Base-by-base conservation (phyloP, 1,140 invertebrate genomes). In the Nymphalis io region DNA sequence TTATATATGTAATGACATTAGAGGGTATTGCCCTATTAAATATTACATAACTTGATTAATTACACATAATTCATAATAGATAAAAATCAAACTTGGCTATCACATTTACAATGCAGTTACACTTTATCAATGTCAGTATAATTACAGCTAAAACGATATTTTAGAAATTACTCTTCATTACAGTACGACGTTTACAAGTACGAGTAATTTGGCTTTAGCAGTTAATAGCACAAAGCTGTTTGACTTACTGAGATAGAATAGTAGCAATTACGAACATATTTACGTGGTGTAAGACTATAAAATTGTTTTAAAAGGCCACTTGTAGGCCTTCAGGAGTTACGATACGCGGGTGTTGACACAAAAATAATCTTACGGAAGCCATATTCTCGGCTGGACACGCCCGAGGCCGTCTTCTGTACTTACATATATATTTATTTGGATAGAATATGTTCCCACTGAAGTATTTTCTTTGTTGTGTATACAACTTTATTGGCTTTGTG, bases 291-390 rank as follows among this genome's bases (percentile, higher is more conserved):
- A 20, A 53, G 51, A 23, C 59, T 57, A 62, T 69, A 62, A 68
- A 61, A 53, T 48, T 51, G 15, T 60, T 55, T 68, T 65, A 64
- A 75, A 75, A 75, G 57, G 69, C 70, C 73, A 75, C 70, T 75
- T 75, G 73, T 61, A 55, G 69, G 58, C 73, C 73, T 75, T 75
- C 70, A 66, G n/a, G 27, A 5, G 5, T 33, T 33, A 8, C 44
- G 12, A 8, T 10, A 44, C 57, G n/a, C 62, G 15, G 38, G 38
- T 60, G 67, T 73, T 65, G 61, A 68, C 67, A 67, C 44, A 66
- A 72, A 64, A 74, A 39, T 59, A 63, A 61, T 68, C 58, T 60
- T 68, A 21, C 69, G 73, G 73, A 72, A 75, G 70, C 65, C 65
- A 46, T 66, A 70, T 60, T 44, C 27, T 62, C 18, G 58, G 42